Base-by-base conservation (phyloP, 2,113 vertebrate species). In the Corythornis madagascariensis region DNA sequence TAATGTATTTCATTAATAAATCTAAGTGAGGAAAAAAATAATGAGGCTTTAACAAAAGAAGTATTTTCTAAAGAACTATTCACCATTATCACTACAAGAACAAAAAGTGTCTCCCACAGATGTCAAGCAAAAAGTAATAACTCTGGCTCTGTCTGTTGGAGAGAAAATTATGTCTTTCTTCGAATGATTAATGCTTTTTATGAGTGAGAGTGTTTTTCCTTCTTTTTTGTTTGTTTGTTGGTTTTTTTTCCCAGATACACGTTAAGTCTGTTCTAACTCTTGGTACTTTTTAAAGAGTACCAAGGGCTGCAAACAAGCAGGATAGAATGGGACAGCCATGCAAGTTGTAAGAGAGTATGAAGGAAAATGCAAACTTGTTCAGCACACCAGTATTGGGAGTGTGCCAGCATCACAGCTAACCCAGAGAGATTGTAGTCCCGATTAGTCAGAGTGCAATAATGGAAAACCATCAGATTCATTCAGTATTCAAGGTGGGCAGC, bases 401-500 rank as follows among this genome's bases (percentile, higher is more conserved):
- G 8, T 71, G 26, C 82, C 21, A 25, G 25, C 40, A 35, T 35
- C 22, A 83, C 13, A 74, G 57, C 45, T 63, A 89, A 93, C 56
- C 86, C 48, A 72, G 61, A 63, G 59, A 59, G 61, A 40, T 6
- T 28, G 52, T 8, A 47, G 53, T 33, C 77, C 60, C 2, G n/a
- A 95, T 95, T 71, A 95, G 56, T 82, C 47, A 24, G 6, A 24
- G 71, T 63, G 35, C 84, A n/a, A 66, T 79, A 97, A 92, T 86
- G 87, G 86, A 81, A 96, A 95, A 90, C 77, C 61, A 56, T 89
- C 86, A 25, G 80, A 81, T 92, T 97, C 95, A 97, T 98, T 98
- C 86, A 73, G 97, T 95, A 98, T 98, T 98, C 98, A 97, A 95
- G 96, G 96, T 97, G 94, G 90, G 95, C 88, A 80, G 90, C 96